Evolutionary conservation across 2,888 invertebrate genomes (phyloP).

Genomic region (Lasioglossum oenotherae): DNA sequence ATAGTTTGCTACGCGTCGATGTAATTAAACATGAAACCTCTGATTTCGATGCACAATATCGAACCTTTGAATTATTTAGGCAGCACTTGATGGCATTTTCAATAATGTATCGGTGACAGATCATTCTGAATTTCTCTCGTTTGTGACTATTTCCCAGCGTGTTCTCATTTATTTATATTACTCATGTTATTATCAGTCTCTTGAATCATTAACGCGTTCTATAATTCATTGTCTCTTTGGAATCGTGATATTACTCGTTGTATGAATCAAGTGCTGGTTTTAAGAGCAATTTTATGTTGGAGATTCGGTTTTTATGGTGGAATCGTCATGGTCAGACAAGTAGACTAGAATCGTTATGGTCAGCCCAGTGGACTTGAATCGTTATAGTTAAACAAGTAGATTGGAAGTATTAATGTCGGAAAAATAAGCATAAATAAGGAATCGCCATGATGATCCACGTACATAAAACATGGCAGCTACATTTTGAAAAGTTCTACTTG

Average conservation of each 20-base stretch:
- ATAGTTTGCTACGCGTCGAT: background rate
- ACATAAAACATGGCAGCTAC: background rate
- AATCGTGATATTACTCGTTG: background rate
- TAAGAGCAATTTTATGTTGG: background rate
- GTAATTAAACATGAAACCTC: background rate
- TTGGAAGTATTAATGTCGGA: background rate
- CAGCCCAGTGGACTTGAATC: background rate
- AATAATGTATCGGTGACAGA: background rate
- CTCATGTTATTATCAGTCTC: background rate
- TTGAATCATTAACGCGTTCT: background rate
- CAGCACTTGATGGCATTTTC: slow-evolving; percentile 10
- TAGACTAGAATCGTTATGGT: background rate
- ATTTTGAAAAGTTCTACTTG: background rate
- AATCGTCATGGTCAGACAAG: background rate
- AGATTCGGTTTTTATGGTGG: no score
- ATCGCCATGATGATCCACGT: background rate
- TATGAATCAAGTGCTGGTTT: background rate
- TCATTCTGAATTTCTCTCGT: background rate
- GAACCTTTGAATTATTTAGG: slow-evolving; percentile 12
- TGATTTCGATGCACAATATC: background rate
- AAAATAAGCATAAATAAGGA: background rate
- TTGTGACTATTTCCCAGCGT: background rate
- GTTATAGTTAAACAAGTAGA: background rate
- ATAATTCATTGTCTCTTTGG: background rate
- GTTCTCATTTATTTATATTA: background rate